Conservation (phyloP, 2,113 vertebrate species). For the Otocyon megalotis region DNA sequence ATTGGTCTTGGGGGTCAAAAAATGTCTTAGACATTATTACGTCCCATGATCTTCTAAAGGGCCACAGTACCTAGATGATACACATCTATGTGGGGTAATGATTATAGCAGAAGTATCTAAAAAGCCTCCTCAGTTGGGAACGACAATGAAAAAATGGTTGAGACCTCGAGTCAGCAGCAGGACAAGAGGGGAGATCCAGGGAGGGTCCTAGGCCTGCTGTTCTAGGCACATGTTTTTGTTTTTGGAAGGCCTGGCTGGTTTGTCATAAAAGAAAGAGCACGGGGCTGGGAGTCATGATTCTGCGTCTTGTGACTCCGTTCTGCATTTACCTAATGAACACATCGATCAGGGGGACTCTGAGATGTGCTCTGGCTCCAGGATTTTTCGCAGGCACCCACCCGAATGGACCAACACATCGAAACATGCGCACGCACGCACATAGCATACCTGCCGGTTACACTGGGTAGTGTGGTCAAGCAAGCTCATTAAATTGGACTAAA, state of each 20-base stretch:
- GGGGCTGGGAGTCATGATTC: neutral
- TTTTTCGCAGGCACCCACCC: neutral
- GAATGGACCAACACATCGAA: too few relatives aligned
- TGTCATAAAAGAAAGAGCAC: neutral
- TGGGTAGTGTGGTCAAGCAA: too few relatives aligned
- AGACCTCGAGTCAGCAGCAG: neutral
- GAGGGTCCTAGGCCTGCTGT: neutral
- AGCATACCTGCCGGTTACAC: rapidly evolving
- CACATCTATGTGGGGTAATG: neutral
- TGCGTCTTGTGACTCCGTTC: neutral
- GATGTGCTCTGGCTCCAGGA: neutral
- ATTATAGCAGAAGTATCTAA: neutral
- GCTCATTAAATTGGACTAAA: neutral
- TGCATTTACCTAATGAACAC: neutral
- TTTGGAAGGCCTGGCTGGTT: neutral
- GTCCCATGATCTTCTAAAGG: neutral
- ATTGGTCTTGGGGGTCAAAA: neutral
- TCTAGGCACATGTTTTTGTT: neutral
- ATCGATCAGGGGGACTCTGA: rapidly evolving
- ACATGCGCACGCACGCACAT: rapidly evolving
- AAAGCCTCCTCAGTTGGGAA: neutral
- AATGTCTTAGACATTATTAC: neutral
- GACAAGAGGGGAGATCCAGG: too few relatives aligned
- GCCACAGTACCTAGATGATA: neutral
- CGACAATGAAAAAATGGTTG: neutral